A percentile compares a stretch with the other conserved stretches of the same genome.
Conservation (phyloP, 2,888 invertebrate species). For the Amaurobius ferox region DNA sequence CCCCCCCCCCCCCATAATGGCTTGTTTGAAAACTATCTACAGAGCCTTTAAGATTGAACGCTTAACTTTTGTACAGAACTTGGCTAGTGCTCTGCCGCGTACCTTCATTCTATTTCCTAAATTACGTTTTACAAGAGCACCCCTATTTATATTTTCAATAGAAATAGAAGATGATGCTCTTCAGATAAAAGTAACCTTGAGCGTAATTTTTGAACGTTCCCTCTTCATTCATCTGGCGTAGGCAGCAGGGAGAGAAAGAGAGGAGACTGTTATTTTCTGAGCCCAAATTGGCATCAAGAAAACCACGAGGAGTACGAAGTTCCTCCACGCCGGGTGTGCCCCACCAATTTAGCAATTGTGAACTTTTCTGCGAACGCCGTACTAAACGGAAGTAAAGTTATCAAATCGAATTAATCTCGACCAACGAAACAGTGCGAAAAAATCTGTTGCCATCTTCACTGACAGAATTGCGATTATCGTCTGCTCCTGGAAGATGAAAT, state of each 20-base stretch:
- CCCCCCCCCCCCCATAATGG: too few species aligned
- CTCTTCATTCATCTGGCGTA: constrained; percentile 40
- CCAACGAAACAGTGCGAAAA: background rate
- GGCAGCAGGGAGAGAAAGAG: constrained; percentile 31
- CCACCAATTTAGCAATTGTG: background rate
- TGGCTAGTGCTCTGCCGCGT: too few species aligned
- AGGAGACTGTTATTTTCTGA: constrained; percentile 22
- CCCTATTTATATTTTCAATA: too few species aligned
- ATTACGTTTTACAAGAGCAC: too few species aligned
- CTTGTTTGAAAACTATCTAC: too few species aligned
- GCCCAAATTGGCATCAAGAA: constrained; percentile 50
- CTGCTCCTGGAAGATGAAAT: background rate
- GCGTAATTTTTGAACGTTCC: constrained; percentile 35
- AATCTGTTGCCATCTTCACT: too few species aligned
- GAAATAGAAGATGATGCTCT: too few species aligned
- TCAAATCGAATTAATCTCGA: too few species aligned
- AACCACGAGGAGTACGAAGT: background rate
- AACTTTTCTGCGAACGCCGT: background rate
- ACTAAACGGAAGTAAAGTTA: background rate
- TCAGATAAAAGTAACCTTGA: too few species aligned
- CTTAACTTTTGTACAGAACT: too few species aligned
- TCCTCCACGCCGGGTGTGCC: background rate
- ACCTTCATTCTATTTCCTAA: too few species aligned
- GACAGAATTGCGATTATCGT: background rate
- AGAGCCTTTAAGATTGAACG: too few species aligned